Base-by-base conservation (phyloP, 2,888 invertebrate genomes). In the Drosophila ezoana region DNA sequence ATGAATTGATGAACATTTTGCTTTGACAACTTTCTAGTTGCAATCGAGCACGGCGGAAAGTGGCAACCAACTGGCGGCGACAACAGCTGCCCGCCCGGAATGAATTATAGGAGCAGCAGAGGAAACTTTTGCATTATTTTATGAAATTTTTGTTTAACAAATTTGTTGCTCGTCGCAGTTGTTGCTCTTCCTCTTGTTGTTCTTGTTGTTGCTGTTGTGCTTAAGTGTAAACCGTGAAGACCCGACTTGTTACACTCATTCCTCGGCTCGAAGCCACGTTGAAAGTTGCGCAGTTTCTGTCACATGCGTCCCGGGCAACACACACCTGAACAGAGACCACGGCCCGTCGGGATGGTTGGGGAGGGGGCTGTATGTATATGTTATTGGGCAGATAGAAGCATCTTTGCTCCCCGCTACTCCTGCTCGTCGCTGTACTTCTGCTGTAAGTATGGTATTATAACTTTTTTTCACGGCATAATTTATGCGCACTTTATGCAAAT, bases 401-500 rank as follows among this genome's bases (percentile, higher is more conserved):
- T 56, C 28, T 16, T 33, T 37, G 28, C 37, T 18, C 10, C 57
- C 35, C 9, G n/a, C 38, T 14, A 8, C 14, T 54, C 54, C 47
- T 47, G 28, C 41, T 47, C 48, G 33, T 35, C 38, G 9, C 54
- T 60, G 41, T 51, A 14, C 64, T 65, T 54, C 37, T 58, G 58
- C 76, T 88, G 87, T 83, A 83, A 83, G 89, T 83, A 83, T 76
- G 90, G 89, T 77, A 83, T 89, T 89, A 88, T 89, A 87, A 89
- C 87, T 86, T 89, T 85, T 85, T 78, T 86, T 76, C 77, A 86
- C 72, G 86, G 79, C 82, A 89, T 87, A 88, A 88, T 88, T 88
- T 88, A 88, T 88, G 86, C 85, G 76, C 85, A 89, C 78, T 90
- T 90, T 88, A 88, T 88, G 89, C 76, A 90, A 88, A 90, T 87